These are phyloP conservation scores for Austrofundulus limnaeus DNA, from an alignment of 2,113 vertebrate species.

Conservation along the genomic window DNA sequence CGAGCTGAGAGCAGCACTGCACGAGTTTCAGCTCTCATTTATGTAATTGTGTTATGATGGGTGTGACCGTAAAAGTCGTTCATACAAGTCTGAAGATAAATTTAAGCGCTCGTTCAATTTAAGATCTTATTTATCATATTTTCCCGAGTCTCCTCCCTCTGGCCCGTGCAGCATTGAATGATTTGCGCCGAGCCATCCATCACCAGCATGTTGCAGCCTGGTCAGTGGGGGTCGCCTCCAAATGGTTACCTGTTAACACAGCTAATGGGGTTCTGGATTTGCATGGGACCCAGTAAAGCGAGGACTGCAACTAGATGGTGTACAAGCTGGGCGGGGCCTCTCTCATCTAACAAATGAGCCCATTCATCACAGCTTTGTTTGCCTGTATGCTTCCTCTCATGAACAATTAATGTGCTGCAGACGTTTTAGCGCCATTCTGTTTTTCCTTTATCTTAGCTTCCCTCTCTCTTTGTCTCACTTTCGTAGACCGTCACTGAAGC, in stretches of 20 bases:
- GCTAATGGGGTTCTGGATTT: constrained; percentile 69
- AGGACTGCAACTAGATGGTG: constrained; percentile 29
- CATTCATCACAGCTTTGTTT: constrained; percentile 81
- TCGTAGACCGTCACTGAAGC: constrained; percentile 42
- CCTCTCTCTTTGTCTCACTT: constrained; percentile 66
- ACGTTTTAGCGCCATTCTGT: constrained; percentile 54
- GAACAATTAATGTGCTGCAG: constrained; percentile 79
- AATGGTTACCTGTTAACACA: constrained; percentile 70
- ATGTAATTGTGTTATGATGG: constrained; percentile 1
- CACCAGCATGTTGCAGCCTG: constrained; percentile 37
- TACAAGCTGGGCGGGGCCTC: constrained; percentile 60
- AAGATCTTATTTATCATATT: constrained; percentile 37
- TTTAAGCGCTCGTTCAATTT: constrained; percentile 10
- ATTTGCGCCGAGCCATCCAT: constrained; percentile 47
- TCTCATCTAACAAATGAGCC: constrained; percentile 78
- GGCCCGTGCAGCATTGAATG: constrained; percentile 29
- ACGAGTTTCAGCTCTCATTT: constrained; percentile 12
- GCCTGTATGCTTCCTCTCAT: constrained; percentile 75
- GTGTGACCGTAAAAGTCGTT: not conserved
- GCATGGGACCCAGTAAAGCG: constrained; percentile 60
- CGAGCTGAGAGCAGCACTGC: constrained; percentile 12
- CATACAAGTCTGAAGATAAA: constrained; percentile 24
- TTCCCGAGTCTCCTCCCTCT: constrained; percentile 35
- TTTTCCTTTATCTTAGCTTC: constrained; percentile 65
- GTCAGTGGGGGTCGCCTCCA: constrained; percentile 58